Conservation (phyloP, 1,140 invertebrate species). For the Stenopsyche tienmushanensis region DNA sequence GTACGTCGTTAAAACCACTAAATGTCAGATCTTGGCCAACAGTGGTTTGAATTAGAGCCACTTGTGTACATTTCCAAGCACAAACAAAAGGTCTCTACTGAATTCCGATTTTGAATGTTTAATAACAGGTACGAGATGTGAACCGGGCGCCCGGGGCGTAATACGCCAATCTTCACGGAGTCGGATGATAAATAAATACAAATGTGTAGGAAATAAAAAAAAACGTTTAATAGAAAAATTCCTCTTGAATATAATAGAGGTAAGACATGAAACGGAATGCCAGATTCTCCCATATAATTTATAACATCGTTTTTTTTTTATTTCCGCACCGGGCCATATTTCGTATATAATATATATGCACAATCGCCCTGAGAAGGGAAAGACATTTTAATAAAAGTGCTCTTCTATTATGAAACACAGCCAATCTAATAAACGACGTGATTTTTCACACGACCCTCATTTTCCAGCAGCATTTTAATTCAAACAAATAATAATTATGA, state of each 20-base stretch:
- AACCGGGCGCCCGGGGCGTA: neutral
- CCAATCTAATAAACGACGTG: too few relatives aligned
- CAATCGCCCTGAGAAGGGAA: neutral
- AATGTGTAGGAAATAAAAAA: conserved; percentile 7
- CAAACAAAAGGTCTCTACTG: too few relatives aligned
- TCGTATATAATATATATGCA: too few relatives aligned
- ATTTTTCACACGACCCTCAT: too few relatives aligned
- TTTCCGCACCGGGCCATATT: neutral
- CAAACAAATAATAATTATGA: too few relatives aligned
- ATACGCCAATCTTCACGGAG: neutral
- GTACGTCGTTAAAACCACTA: neutral
- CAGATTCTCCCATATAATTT: neutral
- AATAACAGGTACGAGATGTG: neutral
- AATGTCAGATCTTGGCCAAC: neutral
- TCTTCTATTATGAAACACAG: too few relatives aligned
- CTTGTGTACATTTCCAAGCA: too few relatives aligned
- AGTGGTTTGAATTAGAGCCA: too few relatives aligned
- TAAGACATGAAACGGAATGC: neutral
- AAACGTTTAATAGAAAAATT: conserved; percentile 10
- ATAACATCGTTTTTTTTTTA: neutral
- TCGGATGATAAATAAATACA: neutral
- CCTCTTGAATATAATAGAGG: neutral
- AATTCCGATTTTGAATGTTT: too few relatives aligned
- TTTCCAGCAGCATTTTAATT: too few relatives aligned
- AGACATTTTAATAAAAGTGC: too few relatives aligned